Evolutionary conservation across 2,113 vertebrate species (phyloP).

Genomic region (Osmerus mordax): DNA sequence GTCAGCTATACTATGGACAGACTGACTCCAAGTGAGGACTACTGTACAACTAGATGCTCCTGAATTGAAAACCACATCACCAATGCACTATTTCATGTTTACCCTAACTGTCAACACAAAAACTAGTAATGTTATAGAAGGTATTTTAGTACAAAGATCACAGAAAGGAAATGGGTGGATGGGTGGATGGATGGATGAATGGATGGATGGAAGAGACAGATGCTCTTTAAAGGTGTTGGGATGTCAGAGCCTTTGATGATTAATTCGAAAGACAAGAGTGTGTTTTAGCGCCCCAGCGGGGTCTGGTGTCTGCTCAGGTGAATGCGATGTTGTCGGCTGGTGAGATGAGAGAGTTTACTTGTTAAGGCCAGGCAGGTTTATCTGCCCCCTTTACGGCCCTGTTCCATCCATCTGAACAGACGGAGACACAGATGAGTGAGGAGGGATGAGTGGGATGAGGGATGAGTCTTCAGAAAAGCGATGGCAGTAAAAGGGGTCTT

Average conservation of each 20-base stretch:
- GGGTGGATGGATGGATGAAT: background rate
- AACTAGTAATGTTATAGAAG: no score
- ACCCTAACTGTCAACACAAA: no score
- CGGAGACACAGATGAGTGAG: background rate
- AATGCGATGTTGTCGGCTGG: no score
- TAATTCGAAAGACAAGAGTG: background rate
- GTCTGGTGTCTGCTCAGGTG: background rate
- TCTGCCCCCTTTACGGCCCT: background rate
- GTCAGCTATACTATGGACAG: no score
- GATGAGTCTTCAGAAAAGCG: background rate
- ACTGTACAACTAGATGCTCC: no score
- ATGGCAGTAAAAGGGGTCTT: slow-evolving; percentile 6
- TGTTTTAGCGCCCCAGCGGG: background rate
- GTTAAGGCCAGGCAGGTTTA: background rate
- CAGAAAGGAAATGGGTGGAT: background rate
- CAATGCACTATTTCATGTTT: no score
- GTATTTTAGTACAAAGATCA: background rate
- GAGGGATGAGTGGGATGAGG: background rate
- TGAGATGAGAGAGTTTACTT: background rate
- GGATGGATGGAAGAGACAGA: background rate
- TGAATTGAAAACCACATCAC: no score
- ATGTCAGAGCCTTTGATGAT: slow-evolving; percentile 17
- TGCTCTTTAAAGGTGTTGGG: slow-evolving; percentile 18
- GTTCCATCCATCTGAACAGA: background rate
- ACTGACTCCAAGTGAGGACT: no score